Percentiles rank a stretch among this genome's conserved stretches.
Conservation (phyloP, 2,113 vertebrate species). For the Neotragus pygmaeus region DNA sequence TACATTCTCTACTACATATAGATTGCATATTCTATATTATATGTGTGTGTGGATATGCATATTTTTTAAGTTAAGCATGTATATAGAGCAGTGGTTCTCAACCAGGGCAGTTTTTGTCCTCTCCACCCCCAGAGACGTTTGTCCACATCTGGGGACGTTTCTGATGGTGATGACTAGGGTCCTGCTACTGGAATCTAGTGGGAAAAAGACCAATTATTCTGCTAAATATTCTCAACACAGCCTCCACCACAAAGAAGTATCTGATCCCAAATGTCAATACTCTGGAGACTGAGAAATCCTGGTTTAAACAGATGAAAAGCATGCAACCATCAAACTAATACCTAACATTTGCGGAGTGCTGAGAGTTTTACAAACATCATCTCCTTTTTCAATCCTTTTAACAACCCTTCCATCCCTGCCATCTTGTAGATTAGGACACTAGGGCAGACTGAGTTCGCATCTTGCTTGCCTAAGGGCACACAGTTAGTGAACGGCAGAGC, state of each 20-base stretch:
- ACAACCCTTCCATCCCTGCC: background rate
- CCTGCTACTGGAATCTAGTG: background rate
- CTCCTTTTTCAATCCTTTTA: background rate
- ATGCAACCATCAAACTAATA: background rate
- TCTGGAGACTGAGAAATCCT: background rate
- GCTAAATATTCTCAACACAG: background rate
- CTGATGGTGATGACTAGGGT: background rate
- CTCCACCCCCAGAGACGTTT: no score
- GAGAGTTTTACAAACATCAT: background rate
- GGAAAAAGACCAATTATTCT: background rate
- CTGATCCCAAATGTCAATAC: background rate
- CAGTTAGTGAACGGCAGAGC: background rate
- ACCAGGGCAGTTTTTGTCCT: background rate
- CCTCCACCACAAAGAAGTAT: background rate
- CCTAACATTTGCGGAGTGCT: background rate
- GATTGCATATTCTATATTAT: no score
- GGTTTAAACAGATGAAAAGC: background rate
- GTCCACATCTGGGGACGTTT: background rate
- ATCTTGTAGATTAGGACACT: background rate
- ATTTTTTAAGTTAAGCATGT: background rate
- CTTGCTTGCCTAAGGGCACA: background rate
- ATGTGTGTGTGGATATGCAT: no score
- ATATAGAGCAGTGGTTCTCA: background rate
- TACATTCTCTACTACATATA: background rate
- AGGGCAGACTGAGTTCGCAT: background rate